These are phyloP conservation scores for Tenthredo amoena DNA, from an alignment of 2,888 invertebrate genomes.

Conservation along the genomic window DNA sequence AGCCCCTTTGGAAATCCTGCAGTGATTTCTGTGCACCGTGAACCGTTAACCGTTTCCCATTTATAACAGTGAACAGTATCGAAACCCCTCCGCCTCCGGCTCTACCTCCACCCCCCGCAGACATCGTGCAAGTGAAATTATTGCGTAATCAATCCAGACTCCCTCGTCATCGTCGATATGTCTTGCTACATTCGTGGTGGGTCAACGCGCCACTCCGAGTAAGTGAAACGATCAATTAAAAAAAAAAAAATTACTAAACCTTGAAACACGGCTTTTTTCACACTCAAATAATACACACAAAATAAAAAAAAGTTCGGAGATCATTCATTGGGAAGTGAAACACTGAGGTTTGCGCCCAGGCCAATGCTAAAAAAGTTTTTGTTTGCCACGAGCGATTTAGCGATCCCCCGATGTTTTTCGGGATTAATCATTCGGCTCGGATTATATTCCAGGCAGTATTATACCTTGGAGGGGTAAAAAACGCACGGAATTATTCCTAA, in stretches of 20 bases:
- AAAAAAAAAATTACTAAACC: background rate
- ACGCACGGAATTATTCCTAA: background rate
- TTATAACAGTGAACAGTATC: background rate
- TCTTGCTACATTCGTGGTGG: slow-evolving; percentile 75
- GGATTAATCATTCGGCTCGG: background rate
- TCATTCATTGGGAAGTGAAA: background rate
- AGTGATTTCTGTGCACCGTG: slow-evolving; percentile 2
- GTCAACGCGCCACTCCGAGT: slow-evolving; percentile 78
- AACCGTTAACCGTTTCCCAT: background rate
- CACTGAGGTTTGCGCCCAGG: background rate
- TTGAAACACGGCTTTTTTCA: background rate
- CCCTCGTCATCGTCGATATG: slow-evolving; percentile 65
- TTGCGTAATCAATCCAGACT: slow-evolving; percentile 22
- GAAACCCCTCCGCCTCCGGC: background rate
- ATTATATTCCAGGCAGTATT: background rate
- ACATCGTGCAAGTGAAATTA: background rate
- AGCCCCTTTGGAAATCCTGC: background rate
- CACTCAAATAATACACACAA: background rate
- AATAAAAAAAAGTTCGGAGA: too few species aligned
- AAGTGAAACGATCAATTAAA: slow-evolving; percentile 66
- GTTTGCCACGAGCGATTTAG: background rate
- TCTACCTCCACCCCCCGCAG: background rate
- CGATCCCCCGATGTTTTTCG: background rate
- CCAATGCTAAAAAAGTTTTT: background rate
- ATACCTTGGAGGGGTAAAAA: background rate